phyloP scores from a whole-genome alignment of 2,888 invertebrate genomes.

The Bugula neritina region DNA sequence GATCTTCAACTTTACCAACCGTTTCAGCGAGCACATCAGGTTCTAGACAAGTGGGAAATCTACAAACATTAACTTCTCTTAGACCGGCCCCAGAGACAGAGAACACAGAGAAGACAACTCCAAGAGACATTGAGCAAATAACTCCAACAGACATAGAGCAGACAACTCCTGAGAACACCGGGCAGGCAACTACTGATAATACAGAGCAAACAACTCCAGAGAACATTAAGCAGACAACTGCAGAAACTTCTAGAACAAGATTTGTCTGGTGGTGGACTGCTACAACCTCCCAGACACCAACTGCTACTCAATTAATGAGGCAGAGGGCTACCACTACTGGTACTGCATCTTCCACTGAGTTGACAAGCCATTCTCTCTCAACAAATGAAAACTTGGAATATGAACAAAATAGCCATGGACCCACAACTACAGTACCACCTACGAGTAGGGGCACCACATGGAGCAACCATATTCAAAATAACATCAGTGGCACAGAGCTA shows the following conservation, averaged over 20 bases:
- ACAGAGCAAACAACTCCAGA: neutral
- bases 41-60: neutral
- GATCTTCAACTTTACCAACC: neutral
- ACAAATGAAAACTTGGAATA: neutral
- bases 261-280: conserved; percentile 26
- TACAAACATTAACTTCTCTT: neutral
- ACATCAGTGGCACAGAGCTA: neutral
- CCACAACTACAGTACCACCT: neutral
- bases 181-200: neutral
- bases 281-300: neutral
- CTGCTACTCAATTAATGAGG: neutral
- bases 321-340: neutral
- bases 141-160: neutral
- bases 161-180: neutral
- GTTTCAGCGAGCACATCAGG: too few species aligned
- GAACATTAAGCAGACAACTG: neutral
- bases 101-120: neutral
- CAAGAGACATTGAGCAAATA: neutral
- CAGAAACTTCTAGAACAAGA: neutral
- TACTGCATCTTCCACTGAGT: neutral
- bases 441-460: neutral
- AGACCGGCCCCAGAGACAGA: neutral
- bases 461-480: neutral
- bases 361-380: neutral
- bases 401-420: neutral